These are phyloP conservation scores for Megaleporinus macrocephalus DNA, from an alignment of 2,113 vertebrate species.

Conservation along the genomic window DNA sequence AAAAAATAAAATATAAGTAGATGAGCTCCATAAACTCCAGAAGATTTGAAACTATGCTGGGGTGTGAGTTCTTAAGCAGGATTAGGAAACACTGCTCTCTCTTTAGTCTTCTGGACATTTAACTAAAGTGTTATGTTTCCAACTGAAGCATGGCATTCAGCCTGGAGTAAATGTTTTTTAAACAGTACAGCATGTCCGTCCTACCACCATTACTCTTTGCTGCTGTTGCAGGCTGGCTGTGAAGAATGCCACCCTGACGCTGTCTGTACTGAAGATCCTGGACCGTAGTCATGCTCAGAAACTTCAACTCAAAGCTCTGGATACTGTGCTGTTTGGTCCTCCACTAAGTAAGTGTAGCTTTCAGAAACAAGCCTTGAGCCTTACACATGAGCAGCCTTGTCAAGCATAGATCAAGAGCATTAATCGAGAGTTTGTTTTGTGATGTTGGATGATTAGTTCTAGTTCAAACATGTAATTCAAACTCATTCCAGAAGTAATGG, in stretches of 20 bases:
- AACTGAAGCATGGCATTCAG: neutral
- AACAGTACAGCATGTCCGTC: neutral
- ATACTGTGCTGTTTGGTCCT: slow-evolving; percentile 91
- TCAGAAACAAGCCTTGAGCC: neutral
- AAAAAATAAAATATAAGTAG: neutral
- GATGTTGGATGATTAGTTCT: too few relatives aligned
- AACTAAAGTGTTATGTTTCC: neutral
- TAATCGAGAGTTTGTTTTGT: too few relatives aligned
- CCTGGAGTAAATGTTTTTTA: slow-evolving; percentile 5
- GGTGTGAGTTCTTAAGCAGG: too few relatives aligned
- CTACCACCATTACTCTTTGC: neutral
- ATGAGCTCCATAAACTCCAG: neutral
- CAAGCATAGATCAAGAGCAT: too few relatives aligned
- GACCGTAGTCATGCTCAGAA: slow-evolving; percentile 93
- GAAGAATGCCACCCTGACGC: slow-evolving; percentile 87
- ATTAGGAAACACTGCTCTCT: neutral
- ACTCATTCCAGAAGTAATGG: too few relatives aligned
- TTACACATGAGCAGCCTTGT: too few relatives aligned
- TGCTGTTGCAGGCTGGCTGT: slow-evolving; percentile 84
- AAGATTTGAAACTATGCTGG: neutral
- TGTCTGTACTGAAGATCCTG: slow-evolving; percentile 84
- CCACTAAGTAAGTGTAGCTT: slow-evolving; percentile 78
- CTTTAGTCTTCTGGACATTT: neutral
- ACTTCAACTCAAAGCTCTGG: slow-evolving; percentile 92
- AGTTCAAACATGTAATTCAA: too few relatives aligned